phyloP scores from a whole-genome alignment of 2,113 vertebrate genomes.

The Trogon surrucura region DNA sequence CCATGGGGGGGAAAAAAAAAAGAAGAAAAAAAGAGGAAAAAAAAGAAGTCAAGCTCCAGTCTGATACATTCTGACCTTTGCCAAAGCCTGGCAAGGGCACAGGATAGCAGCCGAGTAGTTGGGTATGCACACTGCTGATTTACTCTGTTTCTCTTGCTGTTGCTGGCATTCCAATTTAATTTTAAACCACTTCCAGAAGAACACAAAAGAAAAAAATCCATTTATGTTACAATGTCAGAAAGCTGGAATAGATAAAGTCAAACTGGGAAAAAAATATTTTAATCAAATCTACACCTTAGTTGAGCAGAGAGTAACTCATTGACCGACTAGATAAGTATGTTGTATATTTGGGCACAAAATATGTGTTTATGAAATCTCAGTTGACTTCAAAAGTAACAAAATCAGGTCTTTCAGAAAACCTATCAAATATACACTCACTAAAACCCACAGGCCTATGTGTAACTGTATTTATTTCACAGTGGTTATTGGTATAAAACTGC shows the following conservation, averaged over 20 bases:
- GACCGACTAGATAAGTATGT: neutral
- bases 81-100: neutral
- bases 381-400: neutral
- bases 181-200: neutral
- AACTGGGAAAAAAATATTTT: neutral
- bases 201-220: neutral
- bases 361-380: neutral
- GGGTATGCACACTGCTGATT: neutral
- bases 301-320: neutral
- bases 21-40: too few relatives aligned
- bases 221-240: neutral
- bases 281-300: neutral
- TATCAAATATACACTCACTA: neutral
- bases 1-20: fast-evolving
- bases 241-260: neutral
- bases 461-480: slow-evolving; percentile 10
- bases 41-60: neutral
- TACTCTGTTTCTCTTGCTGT: neutral
- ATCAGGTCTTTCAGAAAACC: neutral
- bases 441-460: neutral
- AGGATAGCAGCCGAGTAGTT: neutral
- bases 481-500: neutral
- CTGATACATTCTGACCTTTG: neutral
- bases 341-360: neutral
- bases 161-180: neutral